These are phyloP conservation scores for Salvelinus namaycush DNA, from an alignment of 2,113 vertebrate species.

Conservation along the genomic window DNA sequence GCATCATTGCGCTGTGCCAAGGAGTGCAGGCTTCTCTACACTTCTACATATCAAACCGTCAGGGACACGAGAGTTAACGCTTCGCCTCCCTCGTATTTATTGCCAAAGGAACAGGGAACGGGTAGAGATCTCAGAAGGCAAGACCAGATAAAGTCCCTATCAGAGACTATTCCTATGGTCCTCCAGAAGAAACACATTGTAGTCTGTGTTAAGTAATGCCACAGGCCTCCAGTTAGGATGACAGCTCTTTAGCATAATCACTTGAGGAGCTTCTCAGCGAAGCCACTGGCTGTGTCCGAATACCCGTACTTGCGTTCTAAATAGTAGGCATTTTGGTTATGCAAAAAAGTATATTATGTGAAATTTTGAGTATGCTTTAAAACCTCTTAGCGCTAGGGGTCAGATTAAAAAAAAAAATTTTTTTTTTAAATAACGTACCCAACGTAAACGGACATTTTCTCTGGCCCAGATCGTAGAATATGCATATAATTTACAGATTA, in stretches of 20 bases:
- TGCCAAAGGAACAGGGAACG: no score
- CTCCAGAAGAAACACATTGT: neutral
- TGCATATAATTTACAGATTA: no score
- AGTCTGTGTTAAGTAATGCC: neutral
- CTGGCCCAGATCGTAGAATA: no score
- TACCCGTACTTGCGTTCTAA: no score
- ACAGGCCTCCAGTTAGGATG: neutral
- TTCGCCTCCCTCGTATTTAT: neutral
- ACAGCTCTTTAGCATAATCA: constrained; percentile 14
- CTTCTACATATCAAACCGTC: neutral
- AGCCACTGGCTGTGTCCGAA: neutral
- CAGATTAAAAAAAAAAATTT: no score
- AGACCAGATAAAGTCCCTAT: constrained; percentile 1
- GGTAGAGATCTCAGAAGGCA: neutral
- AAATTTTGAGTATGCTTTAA: no score
- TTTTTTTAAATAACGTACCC: no score
- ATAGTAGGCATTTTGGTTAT: no score
- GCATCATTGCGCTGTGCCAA: no score
- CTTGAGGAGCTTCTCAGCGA: neutral
- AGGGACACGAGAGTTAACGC: neutral
- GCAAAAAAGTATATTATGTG: no score
- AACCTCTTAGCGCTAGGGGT: no score
- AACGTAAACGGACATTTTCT: no score
- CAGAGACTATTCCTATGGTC: neutral
- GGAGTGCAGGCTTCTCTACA: neutral